Percentiles rank a stretch among this genome's conserved stretches.
phyloP scores from a whole-genome alignment of 2,888 invertebrate species.

The Orthosia cruda region DNA sequence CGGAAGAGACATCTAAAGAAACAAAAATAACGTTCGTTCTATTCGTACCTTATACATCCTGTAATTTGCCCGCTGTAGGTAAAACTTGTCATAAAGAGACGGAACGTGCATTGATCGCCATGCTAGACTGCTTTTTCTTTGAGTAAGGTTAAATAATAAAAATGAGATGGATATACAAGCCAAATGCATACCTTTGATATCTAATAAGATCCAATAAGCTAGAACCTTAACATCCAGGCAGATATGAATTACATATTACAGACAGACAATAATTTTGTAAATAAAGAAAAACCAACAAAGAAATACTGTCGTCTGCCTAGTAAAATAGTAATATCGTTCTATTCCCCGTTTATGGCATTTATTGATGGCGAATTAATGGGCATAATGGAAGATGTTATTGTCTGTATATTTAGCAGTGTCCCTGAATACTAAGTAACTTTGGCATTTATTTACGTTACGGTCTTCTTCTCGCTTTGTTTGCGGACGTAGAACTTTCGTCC shows the following conservation, averaged over 20 bases:
- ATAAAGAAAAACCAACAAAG: background rate
- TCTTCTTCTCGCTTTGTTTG: constrained; percentile 4
- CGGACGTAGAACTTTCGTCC: constrained; percentile 7
- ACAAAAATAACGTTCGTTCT: background rate
- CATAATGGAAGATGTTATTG: constrained; percentile 25
- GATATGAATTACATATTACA: background rate
- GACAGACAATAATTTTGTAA: background rate
- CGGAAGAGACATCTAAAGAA: background rate
- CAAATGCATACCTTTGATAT: background rate
- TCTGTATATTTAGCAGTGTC: constrained; percentile 19
- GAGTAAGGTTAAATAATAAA: too few relatives aligned
- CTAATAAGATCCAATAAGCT: background rate
- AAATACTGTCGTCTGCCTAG: constrained; percentile 9
- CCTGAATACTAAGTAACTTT: constrained; percentile 10
- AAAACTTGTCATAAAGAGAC: background rate
- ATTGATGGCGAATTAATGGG: constrained; percentile 39
- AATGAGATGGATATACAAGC: too few relatives aligned
- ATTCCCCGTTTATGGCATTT: constrained; percentile 26
- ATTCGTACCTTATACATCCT: too few relatives aligned
- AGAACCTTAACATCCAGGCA: background rate
- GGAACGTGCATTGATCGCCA: background rate
- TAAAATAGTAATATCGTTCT: constrained; percentile 50
- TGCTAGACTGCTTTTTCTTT: too few relatives aligned
- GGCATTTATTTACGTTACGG: constrained; percentile 4
- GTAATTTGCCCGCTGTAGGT: background rate